phyloP scores from a whole-genome alignment of 2,113 vertebrate genomes.

The Noctilio leporinus region DNA sequence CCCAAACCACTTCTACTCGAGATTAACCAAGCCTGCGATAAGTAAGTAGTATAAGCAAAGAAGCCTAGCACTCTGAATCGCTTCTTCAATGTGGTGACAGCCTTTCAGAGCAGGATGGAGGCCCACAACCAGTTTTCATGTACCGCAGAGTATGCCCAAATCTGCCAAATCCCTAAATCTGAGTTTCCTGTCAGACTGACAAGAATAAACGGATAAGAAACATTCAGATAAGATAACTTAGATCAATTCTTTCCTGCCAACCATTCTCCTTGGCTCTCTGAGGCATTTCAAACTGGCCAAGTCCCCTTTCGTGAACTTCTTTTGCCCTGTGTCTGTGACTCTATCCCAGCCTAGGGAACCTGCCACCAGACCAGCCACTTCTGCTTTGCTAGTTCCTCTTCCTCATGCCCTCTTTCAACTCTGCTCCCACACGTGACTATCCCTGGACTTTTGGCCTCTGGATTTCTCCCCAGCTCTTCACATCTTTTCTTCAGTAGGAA shows the following conservation, averaged over 20 bases:
- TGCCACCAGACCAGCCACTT: constrained; percentile 28
- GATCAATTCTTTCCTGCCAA: neutral
- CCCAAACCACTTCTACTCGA: neutral
- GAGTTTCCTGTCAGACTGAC: neutral
- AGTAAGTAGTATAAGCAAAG: neutral
- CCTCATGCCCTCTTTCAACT: neutral
- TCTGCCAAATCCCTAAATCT: neutral
- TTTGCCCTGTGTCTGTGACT: neutral
- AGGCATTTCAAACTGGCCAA: neutral
- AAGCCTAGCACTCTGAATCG: neutral
- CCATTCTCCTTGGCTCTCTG: neutral
- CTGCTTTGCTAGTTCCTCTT: constrained; percentile 37
- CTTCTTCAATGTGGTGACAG: neutral
- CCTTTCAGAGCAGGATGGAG: neutral
- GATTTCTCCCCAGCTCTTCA: neutral
- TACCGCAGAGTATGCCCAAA: neutral
- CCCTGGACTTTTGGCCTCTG: neutral
- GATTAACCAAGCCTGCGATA: neutral
- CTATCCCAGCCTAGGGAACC: neutral
- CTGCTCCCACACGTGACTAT: neutral
- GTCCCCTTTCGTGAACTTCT: neutral
- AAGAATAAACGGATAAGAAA: neutral
- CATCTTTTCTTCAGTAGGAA: neutral
- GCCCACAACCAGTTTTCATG: neutral
- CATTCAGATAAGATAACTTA: constrained; percentile 4